Percentiles rank a stretch among this genome's conserved stretches.
These are phyloP conservation scores for Xanthostigma xanthostigma DNA, from an alignment of 2,888 invertebrate genomes.

Conservation along the genomic window DNA sequence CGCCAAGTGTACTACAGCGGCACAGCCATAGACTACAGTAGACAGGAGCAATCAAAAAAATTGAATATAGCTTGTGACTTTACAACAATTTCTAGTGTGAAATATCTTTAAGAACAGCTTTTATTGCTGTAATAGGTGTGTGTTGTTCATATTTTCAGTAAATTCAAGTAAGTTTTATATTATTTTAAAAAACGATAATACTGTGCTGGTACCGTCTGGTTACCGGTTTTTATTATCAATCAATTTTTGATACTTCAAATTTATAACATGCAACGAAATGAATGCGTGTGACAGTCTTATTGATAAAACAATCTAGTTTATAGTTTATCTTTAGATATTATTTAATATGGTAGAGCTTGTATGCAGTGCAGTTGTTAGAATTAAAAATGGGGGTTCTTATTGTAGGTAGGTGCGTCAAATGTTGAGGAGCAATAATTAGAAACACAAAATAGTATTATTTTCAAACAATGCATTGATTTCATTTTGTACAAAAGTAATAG, in stretches of 20 bases:
- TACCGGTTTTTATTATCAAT: neutral
- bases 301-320: conserved; percentile 28
- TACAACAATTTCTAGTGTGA: conserved; percentile 1
- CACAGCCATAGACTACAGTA: conserved; percentile 11
- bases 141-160: neutral
- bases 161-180: conserved; percentile 4
- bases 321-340: conserved; percentile 15
- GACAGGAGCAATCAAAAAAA: conserved; percentile 16
- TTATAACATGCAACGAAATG: neutral
- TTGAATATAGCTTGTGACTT: conserved; percentile 23
- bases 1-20: conserved; percentile 20
- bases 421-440: too few relatives aligned
- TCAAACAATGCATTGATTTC: too few relatives aligned
- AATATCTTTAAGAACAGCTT: neutral
- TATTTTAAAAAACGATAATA: neutral
- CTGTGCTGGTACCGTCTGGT: neutral
- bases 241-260: neutral
- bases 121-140: neutral
- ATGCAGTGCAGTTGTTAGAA: conserved; percentile 26
- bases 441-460: too few relatives aligned
- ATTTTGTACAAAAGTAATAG: too few relatives aligned
- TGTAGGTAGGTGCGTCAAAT: neutral
- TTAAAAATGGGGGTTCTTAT: conserved; percentile 16
- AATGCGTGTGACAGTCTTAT: conserved; percentile 16
- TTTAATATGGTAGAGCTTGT: conserved; percentile 24